Percentiles rank a stretch among this genome's conserved stretches.
Conservation (phyloP, 1,140 invertebrate species). For the Pararge aegeria region DNA sequence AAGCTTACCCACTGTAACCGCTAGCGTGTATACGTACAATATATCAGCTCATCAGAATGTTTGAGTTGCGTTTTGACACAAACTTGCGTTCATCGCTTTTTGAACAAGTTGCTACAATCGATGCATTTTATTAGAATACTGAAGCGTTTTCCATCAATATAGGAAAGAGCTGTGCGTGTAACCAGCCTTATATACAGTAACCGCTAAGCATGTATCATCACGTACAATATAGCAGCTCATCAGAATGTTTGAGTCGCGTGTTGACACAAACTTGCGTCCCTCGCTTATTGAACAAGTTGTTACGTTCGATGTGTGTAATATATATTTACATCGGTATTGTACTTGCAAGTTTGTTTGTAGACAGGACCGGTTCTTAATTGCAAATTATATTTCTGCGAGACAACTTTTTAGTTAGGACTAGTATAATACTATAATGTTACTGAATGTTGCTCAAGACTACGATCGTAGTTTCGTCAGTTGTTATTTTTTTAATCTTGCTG, state of each 20-base stretch:
- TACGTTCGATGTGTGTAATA: slow-evolving; percentile 15
- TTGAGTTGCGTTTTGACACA: slow-evolving; percentile 35
- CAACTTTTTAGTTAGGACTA: not conserved
- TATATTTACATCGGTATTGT: slow-evolving; percentile 17
- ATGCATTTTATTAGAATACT: too few species aligned
- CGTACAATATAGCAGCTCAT: slow-evolving; percentile 36
- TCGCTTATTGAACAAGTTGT: slow-evolving; percentile 45
- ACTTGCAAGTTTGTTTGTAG: slow-evolving; percentile 3
- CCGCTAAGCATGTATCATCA: slow-evolving; percentile 24
- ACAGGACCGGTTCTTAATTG: not conserved
- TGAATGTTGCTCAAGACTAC: too few species aligned
- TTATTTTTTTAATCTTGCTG: too few species aligned
- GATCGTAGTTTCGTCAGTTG: too few species aligned
- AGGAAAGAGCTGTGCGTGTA: not conserved
- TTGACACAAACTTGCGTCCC: slow-evolving; percentile 38
- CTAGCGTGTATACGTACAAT: slow-evolving; percentile 26
- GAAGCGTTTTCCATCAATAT: too few species aligned
- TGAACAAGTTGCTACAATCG: slow-evolving; percentile 38
- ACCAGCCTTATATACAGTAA: slow-evolving; percentile 10
- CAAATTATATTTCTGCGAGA: not conserved
- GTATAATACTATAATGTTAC: too few species aligned
- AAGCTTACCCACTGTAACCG: slow-evolving; percentile 26
- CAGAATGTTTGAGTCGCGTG: slow-evolving; percentile 31
- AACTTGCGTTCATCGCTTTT: slow-evolving; percentile 36
- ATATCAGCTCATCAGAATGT: slow-evolving; percentile 36